Conservation (phyloP, 2,797 vertebrate species). For the Danio choprae region DNA sequence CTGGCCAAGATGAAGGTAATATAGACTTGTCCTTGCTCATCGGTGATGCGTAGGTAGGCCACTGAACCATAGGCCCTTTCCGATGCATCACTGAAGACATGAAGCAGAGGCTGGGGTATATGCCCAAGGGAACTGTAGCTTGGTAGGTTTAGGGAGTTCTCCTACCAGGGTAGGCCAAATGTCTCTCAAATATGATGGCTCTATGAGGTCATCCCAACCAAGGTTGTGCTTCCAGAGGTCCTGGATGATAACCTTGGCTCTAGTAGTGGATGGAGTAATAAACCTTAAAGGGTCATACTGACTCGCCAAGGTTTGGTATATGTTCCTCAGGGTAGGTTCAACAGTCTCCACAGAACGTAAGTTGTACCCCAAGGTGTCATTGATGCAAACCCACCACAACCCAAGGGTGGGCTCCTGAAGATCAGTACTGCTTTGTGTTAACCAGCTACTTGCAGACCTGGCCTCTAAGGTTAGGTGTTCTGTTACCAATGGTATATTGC, state of each 20-base stretch:
- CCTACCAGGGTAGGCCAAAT: slow-evolving; percentile 1
- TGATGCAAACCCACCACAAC: slow-evolving; percentile 14
- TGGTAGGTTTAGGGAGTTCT: background rate
- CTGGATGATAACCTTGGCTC: slow-evolving; percentile 16
- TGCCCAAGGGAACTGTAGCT: slow-evolving; percentile 3
- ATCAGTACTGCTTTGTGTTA: background rate
- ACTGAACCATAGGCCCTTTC: slow-evolving; percentile 25
- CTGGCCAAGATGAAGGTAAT: background rate
- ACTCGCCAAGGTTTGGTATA: slow-evolving; percentile 18
- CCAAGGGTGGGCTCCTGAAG: slow-evolving; percentile 13
- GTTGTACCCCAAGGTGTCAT: slow-evolving; percentile 1
- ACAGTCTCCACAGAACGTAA: background rate
- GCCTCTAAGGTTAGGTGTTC: slow-evolving; percentile 12
- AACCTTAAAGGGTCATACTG: slow-evolving; percentile 9
- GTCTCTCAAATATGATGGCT: slow-evolving; percentile 1
- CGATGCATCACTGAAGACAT: slow-evolving; percentile 29
- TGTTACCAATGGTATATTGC: background rate
- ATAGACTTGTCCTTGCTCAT: background rate
- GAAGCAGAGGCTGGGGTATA: background rate
- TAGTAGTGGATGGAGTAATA: background rate
- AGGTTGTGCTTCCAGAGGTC: slow-evolving; percentile 33
- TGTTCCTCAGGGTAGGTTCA: slow-evolving; percentile 19
- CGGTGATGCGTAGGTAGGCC: background rate
- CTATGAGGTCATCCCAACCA: slow-evolving; percentile 22
- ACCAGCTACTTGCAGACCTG: background rate